Conservation (phyloP, 2,113 vertebrate genomes). For the Notarius lentiginosus region DNA sequence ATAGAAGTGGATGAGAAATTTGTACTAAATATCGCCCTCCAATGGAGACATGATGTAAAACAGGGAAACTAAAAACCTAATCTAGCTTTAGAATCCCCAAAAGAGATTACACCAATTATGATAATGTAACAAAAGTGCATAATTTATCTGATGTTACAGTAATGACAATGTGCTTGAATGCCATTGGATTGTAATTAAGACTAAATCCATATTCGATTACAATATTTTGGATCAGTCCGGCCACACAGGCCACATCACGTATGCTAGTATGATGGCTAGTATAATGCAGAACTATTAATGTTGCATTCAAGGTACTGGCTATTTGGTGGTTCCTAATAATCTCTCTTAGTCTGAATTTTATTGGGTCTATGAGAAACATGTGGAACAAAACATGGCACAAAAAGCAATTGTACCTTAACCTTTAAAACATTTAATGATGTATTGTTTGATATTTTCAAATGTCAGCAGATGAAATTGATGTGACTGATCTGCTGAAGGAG, state of each 20-base stretch:
- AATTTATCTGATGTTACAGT: neutral
- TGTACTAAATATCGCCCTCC: neutral
- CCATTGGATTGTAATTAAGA: neutral
- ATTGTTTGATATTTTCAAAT: slow-evolving; percentile 55
- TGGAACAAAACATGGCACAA: slow-evolving; percentile 19
- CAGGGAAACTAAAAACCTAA: neutral
- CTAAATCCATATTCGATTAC: neutral
- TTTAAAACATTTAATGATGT: slow-evolving; percentile 44
- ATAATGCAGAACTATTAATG: neutral
- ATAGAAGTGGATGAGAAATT: neutral
- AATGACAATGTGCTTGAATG: neutral
- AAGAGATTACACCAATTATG: neutral
- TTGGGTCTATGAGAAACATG: neutral
- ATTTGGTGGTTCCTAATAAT: neutral
- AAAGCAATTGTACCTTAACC: slow-evolving; percentile 45
- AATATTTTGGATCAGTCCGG: neutral
- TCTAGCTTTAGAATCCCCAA: neutral
- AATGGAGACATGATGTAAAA: neutral
- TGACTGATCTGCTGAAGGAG: slow-evolving; percentile 29
- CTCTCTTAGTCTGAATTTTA: neutral
- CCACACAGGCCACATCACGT: neutral
- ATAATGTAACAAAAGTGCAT: neutral
- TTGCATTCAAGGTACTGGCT: neutral
- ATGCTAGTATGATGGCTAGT: neutral
- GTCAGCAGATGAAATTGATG: slow-evolving; percentile 54